A percentile compares a stretch with the other conserved stretches of the same genome.
These are phyloP conservation scores for Actinernus sp. DNA, from an alignment of 92 coral and sea anemone species.

Conservation along the genomic window DNA sequence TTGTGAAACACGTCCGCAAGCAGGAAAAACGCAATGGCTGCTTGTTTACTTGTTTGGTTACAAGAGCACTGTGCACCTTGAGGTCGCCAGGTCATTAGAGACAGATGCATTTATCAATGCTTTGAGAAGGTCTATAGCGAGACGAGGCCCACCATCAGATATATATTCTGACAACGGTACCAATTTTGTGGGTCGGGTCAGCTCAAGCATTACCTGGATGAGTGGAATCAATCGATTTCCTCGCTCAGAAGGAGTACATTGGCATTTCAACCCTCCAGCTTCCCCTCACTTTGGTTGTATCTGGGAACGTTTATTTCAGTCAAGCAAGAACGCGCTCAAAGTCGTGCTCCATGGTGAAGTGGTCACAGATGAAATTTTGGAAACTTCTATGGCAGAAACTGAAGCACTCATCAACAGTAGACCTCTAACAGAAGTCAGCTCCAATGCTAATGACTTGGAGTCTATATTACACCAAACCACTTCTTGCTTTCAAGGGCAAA, in stretches of 20 bases:
- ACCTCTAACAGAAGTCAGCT: slow-evolving; percentile 50
- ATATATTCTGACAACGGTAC: background rate
- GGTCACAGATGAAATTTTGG: slow-evolving; percentile 36
- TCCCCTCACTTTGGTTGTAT: slow-evolving; percentile 27
- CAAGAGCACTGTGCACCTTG: slow-evolving; percentile 2
- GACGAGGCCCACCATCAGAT: background rate
- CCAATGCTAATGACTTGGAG: slow-evolving; percentile 53
- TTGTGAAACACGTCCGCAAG: slow-evolving; percentile 10
- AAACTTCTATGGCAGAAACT: slow-evolving; percentile 47
- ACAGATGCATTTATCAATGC: background rate
- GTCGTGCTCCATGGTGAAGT: slow-evolving; percentile 39
- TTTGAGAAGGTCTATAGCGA: background rate
- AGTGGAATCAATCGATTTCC: too few species aligned
- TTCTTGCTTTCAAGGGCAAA: slow-evolving; percentile 47
- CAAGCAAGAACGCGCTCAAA: slow-evolving; percentile 32
- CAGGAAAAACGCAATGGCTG: slow-evolving; percentile 20
- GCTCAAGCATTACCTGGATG: too few species aligned
- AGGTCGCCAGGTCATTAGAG: background rate
- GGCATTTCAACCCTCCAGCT: slow-evolving; percentile 29
- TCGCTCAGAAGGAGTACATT: background rate
- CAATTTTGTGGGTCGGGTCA: background rate
- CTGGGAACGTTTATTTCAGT: slow-evolving; percentile 7
- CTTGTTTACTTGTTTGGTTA: background rate
- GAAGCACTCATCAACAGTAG: slow-evolving; percentile 33
- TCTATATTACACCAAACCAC: slow-evolving; percentile 68